Evolutionary conservation across 2,888 invertebrate genomes (phyloP).

Genomic region (Camptogramma bilineatum): DNA sequence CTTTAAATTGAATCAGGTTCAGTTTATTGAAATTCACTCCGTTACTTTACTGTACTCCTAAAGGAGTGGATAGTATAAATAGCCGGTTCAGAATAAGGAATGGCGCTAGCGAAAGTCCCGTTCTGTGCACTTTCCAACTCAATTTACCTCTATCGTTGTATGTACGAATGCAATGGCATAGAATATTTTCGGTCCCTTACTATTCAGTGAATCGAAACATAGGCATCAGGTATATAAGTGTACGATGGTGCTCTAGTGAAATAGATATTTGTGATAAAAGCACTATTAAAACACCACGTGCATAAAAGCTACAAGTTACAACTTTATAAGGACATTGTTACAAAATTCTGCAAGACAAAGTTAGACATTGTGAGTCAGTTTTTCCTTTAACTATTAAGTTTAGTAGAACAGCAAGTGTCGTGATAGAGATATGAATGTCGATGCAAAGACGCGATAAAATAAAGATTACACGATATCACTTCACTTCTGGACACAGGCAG

Average conservation of each 20-base stretch:
- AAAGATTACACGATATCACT: conserved; percentile 45
- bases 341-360: conserved; percentile 42
- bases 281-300: too few species aligned
- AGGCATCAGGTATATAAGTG: too few species aligned
- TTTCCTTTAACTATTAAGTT: conserved; percentile 58
- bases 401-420: conserved; percentile 48
- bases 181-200: neutral
- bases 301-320: neutral
- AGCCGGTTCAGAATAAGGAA: conserved; percentile 37
- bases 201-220: neutral
- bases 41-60: conserved; percentile 31
- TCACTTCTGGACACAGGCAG: conserved; percentile 46
- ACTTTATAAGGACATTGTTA: conserved; percentile 10
- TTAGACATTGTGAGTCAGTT: conserved; percentile 48
- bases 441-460: conserved; percentile 57
- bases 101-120: conserved; percentile 44
- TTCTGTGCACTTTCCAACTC: conserved; percentile 42
- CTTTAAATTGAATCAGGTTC: conserved; percentile 6
- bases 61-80: conserved; percentile 38
- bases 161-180: conserved; percentile 25
- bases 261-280: too few species aligned
- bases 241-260: too few species aligned
- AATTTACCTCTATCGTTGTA: conserved; percentile 40
- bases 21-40: conserved; percentile 23
- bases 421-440: conserved; percentile 59